Percentiles rank a stretch among this genome's conserved stretches.
Evolutionary conservation across 2,113 vertebrate species (phyloP).

Genomic region (Sphaerodactylus townsendi): DNA sequence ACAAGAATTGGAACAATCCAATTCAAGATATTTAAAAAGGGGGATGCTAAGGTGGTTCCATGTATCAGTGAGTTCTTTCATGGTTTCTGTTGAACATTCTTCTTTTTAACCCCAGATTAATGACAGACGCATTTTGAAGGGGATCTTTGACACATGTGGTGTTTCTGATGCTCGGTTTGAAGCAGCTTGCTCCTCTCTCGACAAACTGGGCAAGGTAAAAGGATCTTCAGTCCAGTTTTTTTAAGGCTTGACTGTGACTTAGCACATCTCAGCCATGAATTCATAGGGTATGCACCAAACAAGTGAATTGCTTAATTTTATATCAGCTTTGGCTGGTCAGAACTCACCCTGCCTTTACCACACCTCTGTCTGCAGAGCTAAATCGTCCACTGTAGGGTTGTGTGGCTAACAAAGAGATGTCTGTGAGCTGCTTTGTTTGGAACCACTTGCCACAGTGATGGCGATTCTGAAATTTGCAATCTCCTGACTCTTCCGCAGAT

Average conservation of each 20-base stretch:
- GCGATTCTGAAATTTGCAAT: neutral
- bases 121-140: constrained; percentile 89
- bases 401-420: fast-evolving
- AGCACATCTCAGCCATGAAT: neutral
- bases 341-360: neutral
- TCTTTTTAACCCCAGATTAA: constrained; percentile 79
- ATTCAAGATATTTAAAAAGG: neutral
- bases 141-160: constrained; percentile 88
- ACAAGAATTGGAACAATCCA: neutral
- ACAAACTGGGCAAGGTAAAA: constrained; percentile 94
- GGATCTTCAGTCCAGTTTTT: neutral
- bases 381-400: fast-evolving
- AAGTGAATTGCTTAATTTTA: neutral
- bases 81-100: fast-evolving
- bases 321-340: neutral
- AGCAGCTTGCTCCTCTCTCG: constrained; percentile 85
- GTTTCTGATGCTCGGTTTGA: constrained; percentile 89
- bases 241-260: neutral
- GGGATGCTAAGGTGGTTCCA: fast-evolving
- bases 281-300: neutral
- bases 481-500: constrained; percentile 69
- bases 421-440: neutral
- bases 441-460: neutral
- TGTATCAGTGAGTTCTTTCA: neutral
- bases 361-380: neutral